These are phyloP conservation scores for Ophioninae sp. DNA, from an alignment of 2,888 invertebrate genomes.

Conservation along the genomic window DNA sequence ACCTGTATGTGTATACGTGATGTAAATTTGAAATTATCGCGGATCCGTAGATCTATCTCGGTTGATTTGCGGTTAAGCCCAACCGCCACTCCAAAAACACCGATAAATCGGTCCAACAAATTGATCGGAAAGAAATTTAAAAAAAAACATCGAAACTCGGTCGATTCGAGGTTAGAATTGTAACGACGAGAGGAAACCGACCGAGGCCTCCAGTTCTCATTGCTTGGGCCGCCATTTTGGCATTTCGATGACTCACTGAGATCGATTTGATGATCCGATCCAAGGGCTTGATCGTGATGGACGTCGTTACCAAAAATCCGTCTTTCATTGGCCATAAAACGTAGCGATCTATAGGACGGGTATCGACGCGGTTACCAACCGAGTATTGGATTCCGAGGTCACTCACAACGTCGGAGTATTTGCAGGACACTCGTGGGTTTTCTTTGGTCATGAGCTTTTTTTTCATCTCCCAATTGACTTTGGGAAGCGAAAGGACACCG, in stretches of 20 bases:
- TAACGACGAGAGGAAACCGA: too few relatives aligned
- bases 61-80: slow-evolving; percentile 1
- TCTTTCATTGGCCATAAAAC: background rate
- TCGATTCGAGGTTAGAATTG: background rate
- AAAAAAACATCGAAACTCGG: background rate
- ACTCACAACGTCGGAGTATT: slow-evolving; percentile 53
- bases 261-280: too few relatives aligned
- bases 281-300: too few relatives aligned
- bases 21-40: background rate
- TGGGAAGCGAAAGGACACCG: background rate
- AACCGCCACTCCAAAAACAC: background rate
- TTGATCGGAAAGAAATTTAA: background rate
- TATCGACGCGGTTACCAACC: too few relatives aligned
- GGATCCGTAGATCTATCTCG: slow-evolving; percentile 16
- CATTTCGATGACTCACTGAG: too few relatives aligned
- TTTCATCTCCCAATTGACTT: background rate
- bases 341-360: too few relatives aligned
- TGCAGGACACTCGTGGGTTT: slow-evolving; percentile 48
- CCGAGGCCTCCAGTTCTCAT: too few relatives aligned
- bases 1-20: background rate
- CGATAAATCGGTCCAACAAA: background rate
- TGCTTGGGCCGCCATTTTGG: too few relatives aligned
- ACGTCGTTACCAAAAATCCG: background rate
- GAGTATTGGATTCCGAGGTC: background rate
- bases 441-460: slow-evolving; percentile 58